A percentile compares a stretch with the other conserved stretches of the same genome.
These are phyloP conservation scores for Astropecten irregularis DNA, from an alignment of 53 echinoderm and acorn worm genomes.

Conservation along the genomic window DNA sequence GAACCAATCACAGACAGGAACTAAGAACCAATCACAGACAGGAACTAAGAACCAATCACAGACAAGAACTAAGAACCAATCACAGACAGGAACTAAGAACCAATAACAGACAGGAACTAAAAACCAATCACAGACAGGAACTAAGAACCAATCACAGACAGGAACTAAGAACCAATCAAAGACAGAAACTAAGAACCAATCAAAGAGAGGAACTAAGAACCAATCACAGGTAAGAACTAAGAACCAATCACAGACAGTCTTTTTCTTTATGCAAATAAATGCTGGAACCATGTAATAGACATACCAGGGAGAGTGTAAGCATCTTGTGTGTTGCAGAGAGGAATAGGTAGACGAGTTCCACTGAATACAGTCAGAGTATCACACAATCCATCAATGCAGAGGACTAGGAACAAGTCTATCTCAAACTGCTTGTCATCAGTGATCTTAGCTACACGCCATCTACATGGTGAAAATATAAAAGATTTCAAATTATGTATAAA, in stretches of 20 bases:
- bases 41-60: too few species aligned
- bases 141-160: too few species aligned
- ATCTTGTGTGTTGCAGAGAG: constrained; percentile 29
- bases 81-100: too few species aligned
- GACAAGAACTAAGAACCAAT: too few species aligned
- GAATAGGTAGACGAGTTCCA: constrained; percentile 25
- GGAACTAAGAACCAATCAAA: too few species aligned
- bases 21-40: too few species aligned
- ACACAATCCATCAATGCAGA: constrained; percentile 33
- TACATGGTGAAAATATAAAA: not conserved
- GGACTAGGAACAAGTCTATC: constrained; percentile 7
- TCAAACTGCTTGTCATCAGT: constrained; percentile 33
- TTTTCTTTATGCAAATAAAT: not conserved
- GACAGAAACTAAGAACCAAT: not conserved
- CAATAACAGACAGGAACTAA: too few species aligned
- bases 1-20: too few species aligned
- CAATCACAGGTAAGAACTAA: too few species aligned
- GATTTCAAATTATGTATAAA: not conserved
- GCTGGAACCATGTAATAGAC: not conserved
- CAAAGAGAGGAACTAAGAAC: not conserved
- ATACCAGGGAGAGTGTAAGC: constrained; percentile 39
- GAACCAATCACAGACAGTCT: too few species aligned
- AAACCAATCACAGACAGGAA: too few species aligned
- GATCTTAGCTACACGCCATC: too few species aligned
- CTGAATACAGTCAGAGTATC: constrained; percentile 5